Percentiles rank a stretch among this genome's conserved stretches.
Conservation (phyloP, 2,797 vertebrate species). For the Lycodopsis pacificus region DNA sequence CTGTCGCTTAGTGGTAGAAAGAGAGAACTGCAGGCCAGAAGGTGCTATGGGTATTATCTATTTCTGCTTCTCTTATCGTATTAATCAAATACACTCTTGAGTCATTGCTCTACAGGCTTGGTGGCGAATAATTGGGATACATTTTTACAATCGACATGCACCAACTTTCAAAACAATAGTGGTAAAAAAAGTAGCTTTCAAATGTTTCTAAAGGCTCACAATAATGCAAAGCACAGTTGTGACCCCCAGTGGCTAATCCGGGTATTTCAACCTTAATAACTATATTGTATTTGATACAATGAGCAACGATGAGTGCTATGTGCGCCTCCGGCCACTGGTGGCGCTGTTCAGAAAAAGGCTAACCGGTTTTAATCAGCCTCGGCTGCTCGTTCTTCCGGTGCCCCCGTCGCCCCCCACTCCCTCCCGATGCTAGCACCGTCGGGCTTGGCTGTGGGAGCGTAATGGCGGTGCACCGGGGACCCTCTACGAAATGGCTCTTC, state of each 20-base stretch:
- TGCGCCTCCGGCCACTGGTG: background rate
- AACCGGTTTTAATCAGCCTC: slow-evolving; percentile 12
- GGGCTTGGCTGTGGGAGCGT: slow-evolving; percentile 86
- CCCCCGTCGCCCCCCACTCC: slow-evolving; percentile 59
- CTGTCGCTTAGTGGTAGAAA: slow-evolving; percentile 35
- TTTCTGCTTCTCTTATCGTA: background rate
- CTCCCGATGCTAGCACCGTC: slow-evolving; percentile 74
- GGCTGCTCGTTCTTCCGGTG: slow-evolving; percentile 58
- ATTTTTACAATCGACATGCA: background rate
- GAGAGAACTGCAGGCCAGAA: background rate
- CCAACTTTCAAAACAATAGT: background rate
- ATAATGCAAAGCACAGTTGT: background rate
- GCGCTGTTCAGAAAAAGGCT: background rate
- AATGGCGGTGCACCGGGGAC: slow-evolving; percentile 87
- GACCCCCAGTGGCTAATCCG: background rate
- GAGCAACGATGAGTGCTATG: background rate
- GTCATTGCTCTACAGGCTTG: background rate
- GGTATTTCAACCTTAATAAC: background rate
- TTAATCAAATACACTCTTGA: background rate
- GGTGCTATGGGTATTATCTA: background rate
- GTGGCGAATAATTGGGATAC: background rate
- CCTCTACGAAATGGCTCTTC: slow-evolving; percentile 96
- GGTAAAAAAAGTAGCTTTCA: background rate
- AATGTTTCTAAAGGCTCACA: background rate
- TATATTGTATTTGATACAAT: background rate